phyloP scores from a whole-genome alignment of 2,797 vertebrate species.

The Characodon lateralis region DNA sequence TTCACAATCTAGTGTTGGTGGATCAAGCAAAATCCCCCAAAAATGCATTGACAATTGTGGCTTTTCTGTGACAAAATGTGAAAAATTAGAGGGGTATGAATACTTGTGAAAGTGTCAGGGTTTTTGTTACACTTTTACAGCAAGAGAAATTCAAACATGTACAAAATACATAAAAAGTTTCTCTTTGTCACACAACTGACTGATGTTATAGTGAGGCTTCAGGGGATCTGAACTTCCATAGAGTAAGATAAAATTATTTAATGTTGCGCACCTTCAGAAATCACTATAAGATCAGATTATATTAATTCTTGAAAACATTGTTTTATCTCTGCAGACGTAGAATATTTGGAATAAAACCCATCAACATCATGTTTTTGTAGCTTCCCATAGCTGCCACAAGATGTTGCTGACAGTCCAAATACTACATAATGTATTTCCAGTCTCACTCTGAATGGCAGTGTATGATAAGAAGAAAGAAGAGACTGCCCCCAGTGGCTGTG shows the following conservation, averaged over 20 bases:
- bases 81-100: background rate
- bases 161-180: background rate
- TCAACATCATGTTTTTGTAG: background rate
- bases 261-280: background rate
- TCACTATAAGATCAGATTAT: background rate
- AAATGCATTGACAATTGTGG: background rate
- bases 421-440: too few species aligned
- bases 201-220: background rate
- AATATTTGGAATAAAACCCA: background rate
- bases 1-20: background rate
- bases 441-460: background rate
- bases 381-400: constrained; percentile 2
- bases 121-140: background rate
- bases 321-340: background rate
- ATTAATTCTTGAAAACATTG: background rate
- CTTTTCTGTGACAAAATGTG: background rate
- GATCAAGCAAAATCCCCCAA: background rate
- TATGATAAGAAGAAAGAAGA: background rate
- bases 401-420: background rate
- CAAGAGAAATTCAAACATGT: background rate
- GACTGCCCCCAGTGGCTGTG: background rate
- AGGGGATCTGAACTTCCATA: background rate
- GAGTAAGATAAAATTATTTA: background rate
- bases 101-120: background rate
- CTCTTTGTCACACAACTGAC: background rate